Conservation (phyloP, 2,113 vertebrate species). For the Gambusia holbrooki region DNA sequence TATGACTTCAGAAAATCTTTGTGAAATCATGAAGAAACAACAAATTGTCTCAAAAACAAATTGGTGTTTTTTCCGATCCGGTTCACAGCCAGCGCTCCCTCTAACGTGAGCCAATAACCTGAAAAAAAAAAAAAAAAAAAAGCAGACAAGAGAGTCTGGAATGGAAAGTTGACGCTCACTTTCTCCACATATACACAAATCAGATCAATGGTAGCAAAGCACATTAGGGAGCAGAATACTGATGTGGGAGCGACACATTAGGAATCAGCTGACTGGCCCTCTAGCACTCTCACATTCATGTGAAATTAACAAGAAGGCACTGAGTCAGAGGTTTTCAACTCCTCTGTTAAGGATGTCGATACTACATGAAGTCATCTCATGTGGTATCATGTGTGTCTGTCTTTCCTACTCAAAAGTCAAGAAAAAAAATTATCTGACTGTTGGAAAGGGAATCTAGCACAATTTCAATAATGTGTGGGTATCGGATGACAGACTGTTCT, state of each 20-base stretch:
- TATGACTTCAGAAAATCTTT: not conserved
- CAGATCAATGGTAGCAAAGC: conserved; percentile 20
- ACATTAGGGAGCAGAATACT: conserved; percentile 17
- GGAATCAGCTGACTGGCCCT: conserved; percentile 29
- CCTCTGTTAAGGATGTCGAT: conserved; percentile 4
- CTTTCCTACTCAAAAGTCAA: too few relatives aligned
- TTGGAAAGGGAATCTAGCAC: not conserved
- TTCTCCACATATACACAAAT: conserved; percentile 3
- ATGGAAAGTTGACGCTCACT: not conserved
- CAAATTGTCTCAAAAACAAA: too few relatives aligned
- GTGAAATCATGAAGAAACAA: not conserved
- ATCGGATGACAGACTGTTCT: not conserved
- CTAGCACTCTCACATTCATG: not conserved
- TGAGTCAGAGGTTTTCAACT: conserved; percentile 5
- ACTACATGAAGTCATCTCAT: not conserved
- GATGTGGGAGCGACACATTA: conserved; percentile 11
- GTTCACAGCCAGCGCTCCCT: not conserved
- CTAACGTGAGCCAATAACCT: conserved; percentile 12
- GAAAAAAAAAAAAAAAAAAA: not conserved
- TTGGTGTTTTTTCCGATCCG: not conserved
- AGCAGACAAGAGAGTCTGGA: conserved; percentile 20
- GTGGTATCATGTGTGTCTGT: too few relatives aligned
- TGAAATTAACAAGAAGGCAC: conserved; percentile 1
- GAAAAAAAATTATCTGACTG: too few relatives aligned
- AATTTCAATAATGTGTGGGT: not conserved